Evolutionary conservation across 2,888 invertebrate genomes (phyloP).

Genomic region (Ophion slaviceki): DNA sequence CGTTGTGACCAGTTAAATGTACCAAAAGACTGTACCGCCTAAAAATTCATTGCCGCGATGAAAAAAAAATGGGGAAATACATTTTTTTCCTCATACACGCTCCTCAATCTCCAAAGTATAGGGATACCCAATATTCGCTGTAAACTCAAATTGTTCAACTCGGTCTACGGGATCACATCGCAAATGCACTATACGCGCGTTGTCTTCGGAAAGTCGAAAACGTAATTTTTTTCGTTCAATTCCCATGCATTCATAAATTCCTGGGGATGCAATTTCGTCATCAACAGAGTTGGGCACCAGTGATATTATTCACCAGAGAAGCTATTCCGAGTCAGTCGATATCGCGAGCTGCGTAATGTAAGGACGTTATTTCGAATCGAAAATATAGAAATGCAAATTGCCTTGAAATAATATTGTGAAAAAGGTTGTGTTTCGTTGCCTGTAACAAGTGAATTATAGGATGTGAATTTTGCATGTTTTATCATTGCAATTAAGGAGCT

Average conservation of each 20-base stretch:
- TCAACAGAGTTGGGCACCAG: slow-evolving; percentile 39
- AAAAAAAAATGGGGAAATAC: not conserved
- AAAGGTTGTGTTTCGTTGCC: too few species aligned
- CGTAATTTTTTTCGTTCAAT: slow-evolving; percentile 38
- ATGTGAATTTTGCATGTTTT: too few species aligned
- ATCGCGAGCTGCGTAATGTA: not conserved
- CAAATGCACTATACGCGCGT: slow-evolving; percentile 31
- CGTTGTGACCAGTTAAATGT: too few species aligned
- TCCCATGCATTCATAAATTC: slow-evolving; percentile 52
- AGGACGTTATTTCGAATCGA: not conserved
- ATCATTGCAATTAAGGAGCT: too few species aligned
- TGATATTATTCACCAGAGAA: slow-evolving; percentile 1
- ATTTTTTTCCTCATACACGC: not conserved
- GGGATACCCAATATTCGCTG: slow-evolving; percentile 34
- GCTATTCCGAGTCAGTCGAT: not conserved
- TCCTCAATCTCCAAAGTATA: slow-evolving; percentile 21
- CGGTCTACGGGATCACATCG: slow-evolving; percentile 51
- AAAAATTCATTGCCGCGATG: not conserved
- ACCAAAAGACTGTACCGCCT: too few species aligned
- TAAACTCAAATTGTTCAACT: slow-evolving; percentile 35
- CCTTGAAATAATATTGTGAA: too few species aligned
- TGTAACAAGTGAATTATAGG: too few species aligned
- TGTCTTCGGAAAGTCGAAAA: slow-evolving; percentile 37
- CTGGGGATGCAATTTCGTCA: slow-evolving; percentile 47
- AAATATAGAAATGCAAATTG: not conserved